phyloP scores from a whole-genome alignment of 2,888 invertebrate genomes.

The Imbricaverruca yamaguchii region DNA sequence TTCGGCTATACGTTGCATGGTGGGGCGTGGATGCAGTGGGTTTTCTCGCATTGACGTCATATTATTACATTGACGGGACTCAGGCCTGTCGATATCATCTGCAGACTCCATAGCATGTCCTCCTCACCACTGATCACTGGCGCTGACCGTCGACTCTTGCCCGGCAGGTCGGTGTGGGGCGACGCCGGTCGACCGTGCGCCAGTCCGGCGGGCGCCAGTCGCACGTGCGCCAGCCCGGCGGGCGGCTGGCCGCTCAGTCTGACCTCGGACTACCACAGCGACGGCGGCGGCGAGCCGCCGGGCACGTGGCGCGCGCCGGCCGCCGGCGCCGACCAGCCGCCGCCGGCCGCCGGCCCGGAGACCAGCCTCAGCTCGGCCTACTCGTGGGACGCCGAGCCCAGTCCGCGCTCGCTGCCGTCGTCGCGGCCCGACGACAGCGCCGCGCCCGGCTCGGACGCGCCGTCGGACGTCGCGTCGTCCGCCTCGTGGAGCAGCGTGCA shows the following conservation, averaged over 20 bases:
- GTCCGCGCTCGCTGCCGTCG: constrained; percentile 1
- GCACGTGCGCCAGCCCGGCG: not conserved
- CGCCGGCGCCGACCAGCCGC: not conserved
- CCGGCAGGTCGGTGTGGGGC: not conserved
- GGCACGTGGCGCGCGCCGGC: not conserved
- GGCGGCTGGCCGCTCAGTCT: not conserved
- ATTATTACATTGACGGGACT: not conserved
- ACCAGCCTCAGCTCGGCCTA: constrained; percentile 17
- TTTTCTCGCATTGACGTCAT: not conserved
- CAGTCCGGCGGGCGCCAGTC: no score
- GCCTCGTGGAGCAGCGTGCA: constrained; percentile 11
- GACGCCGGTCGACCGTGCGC: no score
- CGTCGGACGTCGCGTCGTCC: not conserved
- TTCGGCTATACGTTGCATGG: not conserved
- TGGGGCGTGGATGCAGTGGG: not conserved
- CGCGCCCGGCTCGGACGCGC: not conserved
- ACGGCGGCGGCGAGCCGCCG: not conserved
- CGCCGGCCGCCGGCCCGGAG: not conserved
- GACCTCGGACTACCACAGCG: constrained; percentile 13
- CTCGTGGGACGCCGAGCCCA: constrained; percentile 7
- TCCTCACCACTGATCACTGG: not conserved
- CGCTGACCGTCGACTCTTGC: not conserved
- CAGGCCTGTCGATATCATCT: no score
- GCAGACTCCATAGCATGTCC: not conserved
- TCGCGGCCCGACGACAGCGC: not conserved